Evolutionary conservation across 2,797 vertebrate species (phyloP).

Genomic region (Thalassophryne amazonica): DNA sequence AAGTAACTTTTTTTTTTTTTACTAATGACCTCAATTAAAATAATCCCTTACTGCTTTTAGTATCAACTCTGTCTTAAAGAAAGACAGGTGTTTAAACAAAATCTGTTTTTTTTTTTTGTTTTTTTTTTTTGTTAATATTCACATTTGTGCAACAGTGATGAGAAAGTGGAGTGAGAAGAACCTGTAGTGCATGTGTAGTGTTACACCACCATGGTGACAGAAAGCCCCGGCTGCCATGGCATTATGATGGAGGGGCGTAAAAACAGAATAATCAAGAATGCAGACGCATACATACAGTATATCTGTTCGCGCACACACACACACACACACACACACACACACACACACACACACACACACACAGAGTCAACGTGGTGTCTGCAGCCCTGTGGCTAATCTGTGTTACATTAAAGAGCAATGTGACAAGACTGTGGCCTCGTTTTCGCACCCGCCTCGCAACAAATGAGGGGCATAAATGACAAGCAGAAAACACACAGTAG

Average conservation of each 20-base stretch:
- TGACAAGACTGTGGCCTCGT: constrained; percentile 10
- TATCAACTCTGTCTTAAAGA: constrained; percentile 17
- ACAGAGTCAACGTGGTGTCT: constrained; percentile 1
- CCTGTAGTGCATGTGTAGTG: neutral
- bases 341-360: neutral
- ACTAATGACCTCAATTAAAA: constrained; percentile 28
- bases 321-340: neutral
- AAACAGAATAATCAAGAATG: neutral
- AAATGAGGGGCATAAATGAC: constrained; percentile 20
- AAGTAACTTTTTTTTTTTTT: neutral
- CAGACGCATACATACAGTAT: neutral
- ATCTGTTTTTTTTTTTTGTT: neutral
- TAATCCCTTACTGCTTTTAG: neutral
- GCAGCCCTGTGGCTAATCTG: constrained; percentile 7
- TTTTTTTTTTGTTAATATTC: neutral
- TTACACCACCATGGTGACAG: neutral
- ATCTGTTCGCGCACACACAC: neutral
- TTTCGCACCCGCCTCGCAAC: constrained; percentile 26
- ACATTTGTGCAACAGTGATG: neutral
- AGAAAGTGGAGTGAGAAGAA: neutral
- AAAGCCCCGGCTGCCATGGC: neutral
- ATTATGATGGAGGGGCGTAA: neutral
- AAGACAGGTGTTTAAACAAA: neutral
- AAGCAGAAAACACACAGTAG: constrained; percentile 6
- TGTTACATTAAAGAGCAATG: constrained; percentile 20